Percentiles rank a stretch among this genome's conserved stretches.
Evolutionary conservation across 2,888 invertebrate genomes (phyloP).

Genomic region (Pharmacophagus antenor): DNA sequence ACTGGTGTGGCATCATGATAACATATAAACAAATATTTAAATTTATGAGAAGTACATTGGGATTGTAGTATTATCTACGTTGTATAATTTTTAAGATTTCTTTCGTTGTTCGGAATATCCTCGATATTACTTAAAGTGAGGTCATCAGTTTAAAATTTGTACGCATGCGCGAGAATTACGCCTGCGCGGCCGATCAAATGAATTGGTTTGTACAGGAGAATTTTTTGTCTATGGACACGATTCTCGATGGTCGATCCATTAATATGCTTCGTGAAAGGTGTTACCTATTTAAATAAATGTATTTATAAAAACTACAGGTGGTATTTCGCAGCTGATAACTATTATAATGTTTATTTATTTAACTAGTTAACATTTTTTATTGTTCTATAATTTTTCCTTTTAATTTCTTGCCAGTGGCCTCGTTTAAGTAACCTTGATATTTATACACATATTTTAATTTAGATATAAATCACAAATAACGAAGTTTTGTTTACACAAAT

Average conservation of each 20-base stretch:
- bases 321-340: slow-evolving; percentile 14
- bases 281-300: slow-evolving; percentile 5
- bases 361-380: background rate
- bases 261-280: slow-evolving; percentile 11
- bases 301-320: slow-evolving; percentile 13
- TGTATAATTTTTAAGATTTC: background rate
- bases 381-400: slow-evolving; percentile 2
- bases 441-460: too few relatives aligned
- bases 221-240: too few relatives aligned
- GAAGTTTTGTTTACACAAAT: too few relatives aligned
- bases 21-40: background rate
- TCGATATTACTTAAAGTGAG: background rate
- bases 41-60: background rate
- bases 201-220: too few relatives aligned
- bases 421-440: background rate
- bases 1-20: too few relatives aligned
- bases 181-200: slow-evolving; percentile 9
- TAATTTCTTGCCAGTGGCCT: background rate
- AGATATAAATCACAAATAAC: background rate
- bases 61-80: background rate
- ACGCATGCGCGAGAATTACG: slow-evolving; percentile 26
- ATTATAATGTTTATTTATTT: background rate
- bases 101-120: slow-evolving; percentile 2
- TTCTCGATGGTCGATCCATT: background rate
- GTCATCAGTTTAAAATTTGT: background rate